Evolutionary conservation across 2,113 vertebrate genomes (phyloP), one percentile per base, ranked within the genome.

Genomic region (Coptodon bakossiorum): DNA sequence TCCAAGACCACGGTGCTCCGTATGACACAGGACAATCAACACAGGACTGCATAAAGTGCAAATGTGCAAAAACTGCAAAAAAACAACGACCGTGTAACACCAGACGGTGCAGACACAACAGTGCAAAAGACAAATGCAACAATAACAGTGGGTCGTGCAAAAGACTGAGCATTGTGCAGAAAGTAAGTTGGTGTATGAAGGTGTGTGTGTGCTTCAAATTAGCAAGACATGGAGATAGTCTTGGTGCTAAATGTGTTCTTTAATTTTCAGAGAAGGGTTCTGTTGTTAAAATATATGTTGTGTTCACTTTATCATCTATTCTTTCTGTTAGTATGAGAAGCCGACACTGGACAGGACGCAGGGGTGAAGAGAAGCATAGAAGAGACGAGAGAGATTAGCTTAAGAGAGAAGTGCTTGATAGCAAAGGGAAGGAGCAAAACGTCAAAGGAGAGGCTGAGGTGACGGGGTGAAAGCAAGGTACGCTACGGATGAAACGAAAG

Each of bases 351-450:
- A 83, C 45, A 59, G n/a, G 43, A 4, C 10, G 16, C 16, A 50
- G 24, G 22, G 43, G 81, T 57, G 61, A 76, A 43, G 34, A 24
- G 40, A 31, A 52, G 38, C 16, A 6, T 3, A 19, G 61, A 27
- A 10, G 52, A 56, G 61, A 76, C 2, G 27, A 31, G 24, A 50
- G n/a, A 27, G 34, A 13, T 54, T 91, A 90, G 88, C 56, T 78
- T 76, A n/a, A 80, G 63, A 36, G 84, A 90, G 90, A 82, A 76
- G 84, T 61, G 83, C 87, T 88, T 82, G 36, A 86, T 81, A 54
- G 66, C 7, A 5, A 56, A 50, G 57, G 61, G 66, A 31, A 57
- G 57, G 29, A 61, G 40, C 6, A 34, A 38, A 82, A 50, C 19
- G 54, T 71, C 34, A 48, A 85, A 19, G 2, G 29, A 50, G 68